Evolutionary conservation across 2,113 vertebrate genomes (phyloP), one percentile per base, ranked within the genome.

Genomic region (Poeciliopsis retropinna): DNA sequence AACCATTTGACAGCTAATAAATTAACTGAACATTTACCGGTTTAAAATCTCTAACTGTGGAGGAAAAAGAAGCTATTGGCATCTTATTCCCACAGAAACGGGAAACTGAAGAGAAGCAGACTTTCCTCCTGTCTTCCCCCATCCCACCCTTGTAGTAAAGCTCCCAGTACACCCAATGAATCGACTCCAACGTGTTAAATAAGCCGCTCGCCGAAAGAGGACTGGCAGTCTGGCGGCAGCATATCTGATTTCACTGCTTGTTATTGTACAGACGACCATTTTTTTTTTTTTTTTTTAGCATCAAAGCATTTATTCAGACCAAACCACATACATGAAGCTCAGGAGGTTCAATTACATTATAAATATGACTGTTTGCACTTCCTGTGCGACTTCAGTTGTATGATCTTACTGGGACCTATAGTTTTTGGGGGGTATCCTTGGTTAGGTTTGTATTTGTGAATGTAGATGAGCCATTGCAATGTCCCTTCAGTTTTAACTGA

Each of bases 401-500:
- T 41, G 14, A 41, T 41, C 39, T 41, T 41, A 41, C 39, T 15
- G 39, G 39, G 13, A 41, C 2, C 3, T 41, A 41, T 5, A 41
- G 14, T 41, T 4, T 41, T 41, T 41, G 13, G 39, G 39, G 39
- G 39, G 14, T 3, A 3, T 41, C 39, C 13, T 41, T 41, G 3
- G 39, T 41, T 64, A 19, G 13, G 63, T 70, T 10, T 14, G 54
- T 60, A 30, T 80, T 34, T 76, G 32, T 61, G 28, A 73, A 28
- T 75, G 30, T 72, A 17, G 60, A 85, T 67, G 62, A 67, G 66
- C 70, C 72, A 70, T 54, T 60, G 60, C 75, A 30, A 39, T 73
- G 72, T 84, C 74, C 83, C 87, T 84, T 78, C 88, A 85, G 61
- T 32, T 84, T 32, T 72, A 67, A 84, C 87, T 88, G 88, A 87